Conservation (phyloP, 2,888 invertebrate genomes). For the Mystacides longicornis region DNA sequence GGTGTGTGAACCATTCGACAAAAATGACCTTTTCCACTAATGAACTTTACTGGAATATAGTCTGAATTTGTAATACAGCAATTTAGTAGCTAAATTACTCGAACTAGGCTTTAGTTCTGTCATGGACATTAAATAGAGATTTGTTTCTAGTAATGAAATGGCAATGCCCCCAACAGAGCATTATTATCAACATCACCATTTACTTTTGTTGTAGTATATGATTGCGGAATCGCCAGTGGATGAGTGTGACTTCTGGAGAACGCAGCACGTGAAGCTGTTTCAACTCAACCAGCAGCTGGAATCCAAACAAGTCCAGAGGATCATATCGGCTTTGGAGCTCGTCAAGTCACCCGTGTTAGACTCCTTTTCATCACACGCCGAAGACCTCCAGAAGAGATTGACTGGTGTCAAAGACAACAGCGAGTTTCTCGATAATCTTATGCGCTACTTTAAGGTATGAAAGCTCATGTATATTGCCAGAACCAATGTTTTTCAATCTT, state of each 20-base stretch:
- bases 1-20: too few relatives aligned
- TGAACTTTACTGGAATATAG: too few relatives aligned
- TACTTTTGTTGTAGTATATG: slow-evolving; percentile 38
- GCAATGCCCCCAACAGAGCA: too few relatives aligned
- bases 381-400: slow-evolving; percentile 58
- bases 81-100: too few relatives aligned
- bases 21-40: too few relatives aligned
- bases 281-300: slow-evolving; percentile 75
- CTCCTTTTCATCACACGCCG: slow-evolving; percentile 53
- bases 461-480: too few relatives aligned
- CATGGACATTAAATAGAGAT: too few relatives aligned
- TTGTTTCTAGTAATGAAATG: too few relatives aligned
- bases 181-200: background rate
- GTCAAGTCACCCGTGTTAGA: slow-evolving; percentile 49
- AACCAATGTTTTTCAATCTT: too few relatives aligned
- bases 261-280: slow-evolving; percentile 69
- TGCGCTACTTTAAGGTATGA: slow-evolving; percentile 55
- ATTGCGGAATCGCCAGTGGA: slow-evolving; percentile 73
- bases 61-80: too few relatives aligned
- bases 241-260: slow-evolving; percentile 82
- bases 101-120: too few relatives aligned
- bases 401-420: slow-evolving; percentile 71
- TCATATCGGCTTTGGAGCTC: slow-evolving; percentile 50
- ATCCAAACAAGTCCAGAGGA: slow-evolving; percentile 57
- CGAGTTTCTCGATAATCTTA: slow-evolving; percentile 66